Percentiles rank a stretch among this genome's conserved stretches.
These are phyloP conservation scores for Cheirogaleus medius DNA, from an alignment of 2,113 vertebrate genomes.

Conservation along the genomic window DNA sequence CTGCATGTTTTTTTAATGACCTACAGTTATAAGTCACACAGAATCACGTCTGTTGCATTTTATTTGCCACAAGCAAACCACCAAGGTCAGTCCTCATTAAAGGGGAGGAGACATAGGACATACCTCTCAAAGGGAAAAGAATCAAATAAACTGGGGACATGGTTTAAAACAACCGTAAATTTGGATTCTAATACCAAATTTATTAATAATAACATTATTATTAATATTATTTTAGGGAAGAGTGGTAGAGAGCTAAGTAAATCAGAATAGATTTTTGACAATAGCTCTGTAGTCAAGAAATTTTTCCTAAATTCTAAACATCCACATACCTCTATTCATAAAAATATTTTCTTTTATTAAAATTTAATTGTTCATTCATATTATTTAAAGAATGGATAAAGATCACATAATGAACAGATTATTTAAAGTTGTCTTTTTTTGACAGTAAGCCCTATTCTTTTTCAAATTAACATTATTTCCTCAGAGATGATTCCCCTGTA, in stretches of 20 bases:
- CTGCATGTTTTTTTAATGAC: background rate
- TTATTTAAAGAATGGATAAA: background rate
- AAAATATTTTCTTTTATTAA: background rate
- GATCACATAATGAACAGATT: background rate
- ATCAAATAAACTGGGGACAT: background rate
- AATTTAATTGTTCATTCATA: background rate
- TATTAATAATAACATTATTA: background rate
- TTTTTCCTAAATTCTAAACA: background rate
- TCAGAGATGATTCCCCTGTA: background rate
- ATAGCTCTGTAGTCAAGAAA: background rate
- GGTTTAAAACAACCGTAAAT: background rate
- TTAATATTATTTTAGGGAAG: background rate
- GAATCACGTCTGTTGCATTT: background rate
- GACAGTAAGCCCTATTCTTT: background rate
- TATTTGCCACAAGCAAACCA: background rate
- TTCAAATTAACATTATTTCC: background rate
- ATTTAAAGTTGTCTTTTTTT: background rate
- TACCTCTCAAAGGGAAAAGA: background rate
- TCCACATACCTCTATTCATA: background rate
- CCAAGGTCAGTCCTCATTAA: background rate
- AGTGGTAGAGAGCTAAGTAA: background rate
- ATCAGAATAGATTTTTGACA: background rate
- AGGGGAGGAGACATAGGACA: background rate
- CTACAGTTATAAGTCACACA: background rate
- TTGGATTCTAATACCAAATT: background rate